phyloP scores from a whole-genome alignment of 2,888 invertebrate genomes.

The Drosophila infuscata region DNA sequence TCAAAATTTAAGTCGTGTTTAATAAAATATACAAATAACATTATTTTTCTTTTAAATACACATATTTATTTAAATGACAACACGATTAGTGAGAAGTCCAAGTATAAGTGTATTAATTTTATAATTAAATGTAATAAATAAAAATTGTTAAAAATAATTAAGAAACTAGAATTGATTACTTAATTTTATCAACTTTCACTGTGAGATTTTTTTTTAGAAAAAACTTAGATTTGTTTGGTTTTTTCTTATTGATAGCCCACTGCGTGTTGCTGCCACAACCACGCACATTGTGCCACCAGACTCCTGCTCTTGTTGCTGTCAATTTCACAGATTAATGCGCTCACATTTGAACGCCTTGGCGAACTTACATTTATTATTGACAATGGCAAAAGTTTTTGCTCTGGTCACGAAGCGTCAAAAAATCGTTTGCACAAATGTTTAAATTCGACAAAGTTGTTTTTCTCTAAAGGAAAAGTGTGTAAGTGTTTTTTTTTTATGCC shows the following conservation, averaged over 20 bases:
- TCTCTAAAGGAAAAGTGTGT: constrained; percentile 6
- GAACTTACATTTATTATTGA: constrained; percentile 75
- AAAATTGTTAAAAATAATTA: neutral
- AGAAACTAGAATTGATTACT: neutral
- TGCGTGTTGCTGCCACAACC: constrained; percentile 1
- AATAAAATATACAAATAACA: too few species aligned
- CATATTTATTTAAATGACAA: too few species aligned
- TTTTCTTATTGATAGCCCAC: neutral
- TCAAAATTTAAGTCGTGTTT: too few species aligned
- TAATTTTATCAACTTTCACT: neutral
- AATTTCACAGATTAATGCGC: constrained; percentile 80
- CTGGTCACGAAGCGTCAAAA: constrained; percentile 59
- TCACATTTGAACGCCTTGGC: constrained; percentile 63
- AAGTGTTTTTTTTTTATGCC: constrained; percentile 7
- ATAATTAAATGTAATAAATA: too few species aligned
- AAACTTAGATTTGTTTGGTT: too few species aligned
- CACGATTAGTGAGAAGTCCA: too few species aligned
- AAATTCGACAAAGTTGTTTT: constrained; percentile 39
- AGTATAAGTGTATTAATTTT: too few species aligned
- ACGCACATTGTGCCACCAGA: constrained; percentile 36
- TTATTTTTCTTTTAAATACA: too few species aligned
- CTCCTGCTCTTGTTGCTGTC: constrained; percentile 54
- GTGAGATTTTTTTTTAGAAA: neutral
- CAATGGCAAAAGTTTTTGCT: constrained; percentile 73
- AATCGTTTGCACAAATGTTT: constrained; percentile 66